Percentiles rank a stretch among this genome's conserved stretches.
Evolutionary conservation across 2,888 invertebrate species (phyloP).

Genomic region (Dolomedes plantarius): DNA sequence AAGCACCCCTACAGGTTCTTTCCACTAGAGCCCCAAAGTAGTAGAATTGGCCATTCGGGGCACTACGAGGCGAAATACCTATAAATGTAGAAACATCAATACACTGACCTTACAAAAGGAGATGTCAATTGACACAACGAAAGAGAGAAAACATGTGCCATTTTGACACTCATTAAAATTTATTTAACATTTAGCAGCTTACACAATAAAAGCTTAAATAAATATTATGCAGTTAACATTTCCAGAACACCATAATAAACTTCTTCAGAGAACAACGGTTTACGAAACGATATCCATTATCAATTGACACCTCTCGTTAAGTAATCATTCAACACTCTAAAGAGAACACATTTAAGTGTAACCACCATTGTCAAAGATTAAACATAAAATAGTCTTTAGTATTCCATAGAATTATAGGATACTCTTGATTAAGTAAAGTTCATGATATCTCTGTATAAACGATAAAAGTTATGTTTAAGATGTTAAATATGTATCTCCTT

Average conservation of each 20-base stretch:
- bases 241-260: not conserved
- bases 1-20: slow-evolving; percentile 32
- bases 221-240: not conserved
- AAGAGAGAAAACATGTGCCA: not conserved
- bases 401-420: not conserved
- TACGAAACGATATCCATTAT: not conserved
- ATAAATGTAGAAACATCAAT: slow-evolving; percentile 13
- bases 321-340: no score
- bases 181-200: no score
- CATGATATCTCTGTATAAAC: not conserved
- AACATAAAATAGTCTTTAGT: not conserved
- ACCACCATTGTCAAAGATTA: not conserved
- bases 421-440: not conserved
- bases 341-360: not conserved
- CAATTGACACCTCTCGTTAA: not conserved
- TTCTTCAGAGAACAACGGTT: not conserved
- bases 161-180: not conserved
- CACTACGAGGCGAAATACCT: slow-evolving; percentile 13
- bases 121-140: not conserved
- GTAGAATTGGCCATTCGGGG: slow-evolving; percentile 41
- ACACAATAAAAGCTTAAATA: not conserved
- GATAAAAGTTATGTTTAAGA: not conserved
- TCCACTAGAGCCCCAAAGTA: slow-evolving; percentile 67
- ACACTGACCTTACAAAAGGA: not conserved
- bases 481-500: not conserved